Conservation (phyloP, 2,888 invertebrate genomes). For the Eupithecia dodoneata region DNA sequence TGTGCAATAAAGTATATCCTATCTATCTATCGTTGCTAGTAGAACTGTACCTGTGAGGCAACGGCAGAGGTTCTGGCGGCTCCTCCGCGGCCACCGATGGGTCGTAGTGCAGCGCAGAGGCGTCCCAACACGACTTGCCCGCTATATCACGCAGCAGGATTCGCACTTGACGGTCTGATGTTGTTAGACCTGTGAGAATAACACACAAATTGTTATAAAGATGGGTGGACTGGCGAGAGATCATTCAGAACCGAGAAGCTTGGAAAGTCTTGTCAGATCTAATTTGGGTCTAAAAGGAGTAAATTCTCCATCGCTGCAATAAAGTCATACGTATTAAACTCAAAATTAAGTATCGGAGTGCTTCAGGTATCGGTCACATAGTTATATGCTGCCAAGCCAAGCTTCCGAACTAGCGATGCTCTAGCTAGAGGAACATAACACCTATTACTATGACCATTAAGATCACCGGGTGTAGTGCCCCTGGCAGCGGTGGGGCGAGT, state of each 20-base stretch:
- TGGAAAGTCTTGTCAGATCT: too few species aligned
- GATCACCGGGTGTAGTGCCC: conserved; percentile 59
- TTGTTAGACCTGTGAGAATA: conserved; percentile 86
- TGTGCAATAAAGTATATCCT: too few species aligned
- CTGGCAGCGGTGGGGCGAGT: conserved; percentile 82
- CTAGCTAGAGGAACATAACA: too few species aligned
- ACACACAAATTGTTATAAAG: neutral
- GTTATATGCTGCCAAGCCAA: too few species aligned
- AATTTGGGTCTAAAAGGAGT: too few species aligned
- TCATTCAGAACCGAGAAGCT: too few species aligned
- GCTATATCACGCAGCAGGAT: conserved; percentile 94
- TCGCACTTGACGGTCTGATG: conserved; percentile 93
- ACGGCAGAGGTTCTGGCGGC: conserved; percentile 60
- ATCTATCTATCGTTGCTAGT: too few species aligned
- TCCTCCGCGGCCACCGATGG: conserved; percentile 78
- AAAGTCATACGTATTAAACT: too few species aligned
- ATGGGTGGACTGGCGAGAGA: neutral
- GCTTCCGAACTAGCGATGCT: too few species aligned
- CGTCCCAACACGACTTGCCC: conserved; percentile 98
- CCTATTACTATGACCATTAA: neutral
- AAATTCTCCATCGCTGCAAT: too few species aligned
- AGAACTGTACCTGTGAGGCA: conserved; percentile 60
- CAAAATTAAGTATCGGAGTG: too few species aligned
- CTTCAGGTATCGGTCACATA: too few species aligned
- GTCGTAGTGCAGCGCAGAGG: conserved; percentile 93